These are phyloP conservation scores for Oppia nitens DNA, from an alignment of 1,140 invertebrate genomes.

Conservation along the genomic window DNA sequence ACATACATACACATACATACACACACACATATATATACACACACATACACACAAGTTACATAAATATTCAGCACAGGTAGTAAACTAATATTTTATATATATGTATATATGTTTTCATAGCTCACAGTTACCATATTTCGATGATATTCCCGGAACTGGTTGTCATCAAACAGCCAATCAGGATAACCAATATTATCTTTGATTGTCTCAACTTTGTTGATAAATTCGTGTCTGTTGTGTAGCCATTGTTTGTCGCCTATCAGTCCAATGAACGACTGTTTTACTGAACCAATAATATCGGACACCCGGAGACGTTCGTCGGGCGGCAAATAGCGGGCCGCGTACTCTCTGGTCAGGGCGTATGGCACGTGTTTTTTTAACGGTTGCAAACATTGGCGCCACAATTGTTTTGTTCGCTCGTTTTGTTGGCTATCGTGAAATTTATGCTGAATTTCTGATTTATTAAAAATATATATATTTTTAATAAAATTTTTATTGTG, in stretches of 20 bases:
- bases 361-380: slow-evolving; percentile 30
- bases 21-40: too few species aligned
- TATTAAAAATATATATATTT: background rate
- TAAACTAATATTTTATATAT: too few species aligned
- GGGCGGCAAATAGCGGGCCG: slow-evolving; percentile 32
- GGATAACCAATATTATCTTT: slow-evolving; percentile 33
- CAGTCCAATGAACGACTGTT: slow-evolving; percentile 21
- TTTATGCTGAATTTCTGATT: slow-evolving; percentile 6
- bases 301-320: slow-evolving; percentile 27
- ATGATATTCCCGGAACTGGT: slow-evolving; percentile 26
- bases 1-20: too few species aligned
- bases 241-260: slow-evolving; percentile 72
- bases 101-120: too few species aligned
- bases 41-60: too few species aligned
- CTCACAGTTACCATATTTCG: slow-evolving; percentile 15
- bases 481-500: background rate
- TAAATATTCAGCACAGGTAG: too few species aligned
- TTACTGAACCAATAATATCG: slow-evolving; percentile 22
- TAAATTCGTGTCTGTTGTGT: slow-evolving; percentile 66
- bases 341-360: slow-evolving; percentile 32
- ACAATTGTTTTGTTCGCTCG: slow-evolving; percentile 22
- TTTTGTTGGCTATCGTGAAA: slow-evolving; percentile 4
- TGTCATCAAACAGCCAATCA: slow-evolving; percentile 30
- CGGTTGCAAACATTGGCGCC: slow-evolving; percentile 23
- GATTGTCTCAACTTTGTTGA: slow-evolving; percentile 23